These are phyloP conservation scores for Dryas iulia DNA, from an alignment of 1,140 invertebrate species.

Conservation along the genomic window DNA sequence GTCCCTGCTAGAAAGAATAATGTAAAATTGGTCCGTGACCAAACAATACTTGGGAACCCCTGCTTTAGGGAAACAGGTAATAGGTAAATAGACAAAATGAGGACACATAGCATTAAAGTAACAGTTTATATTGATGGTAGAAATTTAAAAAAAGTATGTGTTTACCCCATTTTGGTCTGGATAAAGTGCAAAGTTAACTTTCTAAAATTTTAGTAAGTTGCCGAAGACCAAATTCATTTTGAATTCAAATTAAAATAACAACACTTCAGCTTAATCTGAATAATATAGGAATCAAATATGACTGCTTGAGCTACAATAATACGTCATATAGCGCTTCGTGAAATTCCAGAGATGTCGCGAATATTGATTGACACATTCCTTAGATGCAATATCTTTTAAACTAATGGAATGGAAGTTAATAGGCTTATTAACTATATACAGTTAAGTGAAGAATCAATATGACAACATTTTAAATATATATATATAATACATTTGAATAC, in stretches of 20 bases:
- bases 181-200: background rate
- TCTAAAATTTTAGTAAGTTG: background rate
- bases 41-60: too few relatives aligned
- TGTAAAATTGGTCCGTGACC: too few relatives aligned
- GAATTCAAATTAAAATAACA: background rate
- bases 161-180: background rate
- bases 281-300: background rate
- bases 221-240: background rate
- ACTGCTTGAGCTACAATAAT: background rate
- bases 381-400: background rate
- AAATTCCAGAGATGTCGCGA: conserved; percentile 1
- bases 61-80: too few relatives aligned
- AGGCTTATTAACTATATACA: too few relatives aligned
- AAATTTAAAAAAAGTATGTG: background rate
- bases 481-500: too few relatives aligned
- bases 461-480: too few relatives aligned
- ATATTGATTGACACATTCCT: conserved; percentile 9
- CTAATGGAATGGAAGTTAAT: background rate
- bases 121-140: background rate
- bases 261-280: background rate
- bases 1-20: too few relatives aligned
- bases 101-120: too few relatives aligned
- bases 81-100: too few relatives aligned
- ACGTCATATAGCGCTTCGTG: background rate
- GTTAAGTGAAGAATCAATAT: background rate